These are phyloP conservation scores for Prenolepis imparis DNA, from an alignment of 2,888 invertebrate genomes.

Conservation along the genomic window DNA sequence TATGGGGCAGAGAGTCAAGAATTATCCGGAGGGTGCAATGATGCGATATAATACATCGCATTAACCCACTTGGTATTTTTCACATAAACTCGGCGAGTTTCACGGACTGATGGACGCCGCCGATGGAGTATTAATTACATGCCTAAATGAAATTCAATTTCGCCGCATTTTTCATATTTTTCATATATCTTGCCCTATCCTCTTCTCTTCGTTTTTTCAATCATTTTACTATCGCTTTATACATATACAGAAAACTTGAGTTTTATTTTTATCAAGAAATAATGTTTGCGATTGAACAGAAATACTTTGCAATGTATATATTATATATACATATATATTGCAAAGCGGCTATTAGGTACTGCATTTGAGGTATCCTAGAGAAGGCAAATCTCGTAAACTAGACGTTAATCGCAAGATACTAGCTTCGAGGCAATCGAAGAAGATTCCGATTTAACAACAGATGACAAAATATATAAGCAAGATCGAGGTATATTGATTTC, in stretches of 20 bases:
- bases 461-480: neutral
- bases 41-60: conserved; percentile 55
- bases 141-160: conserved; percentile 7
- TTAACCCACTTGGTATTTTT: conserved; percentile 47
- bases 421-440: conserved; percentile 6
- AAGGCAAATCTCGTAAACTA: conserved; percentile 20
- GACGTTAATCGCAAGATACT: conserved; percentile 8
- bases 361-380: neutral
- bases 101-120: neutral
- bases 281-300: neutral
- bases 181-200: neutral
- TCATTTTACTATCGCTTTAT: neutral
- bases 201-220: neutral
- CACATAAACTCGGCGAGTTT: conserved; percentile 12
- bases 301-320: neutral
- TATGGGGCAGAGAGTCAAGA: conserved; percentile 72
- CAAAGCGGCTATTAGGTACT: neutral
- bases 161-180: conserved; percentile 9
- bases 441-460: conserved; percentile 26
- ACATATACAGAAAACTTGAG: neutral
- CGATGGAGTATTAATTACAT: conserved; percentile 36
- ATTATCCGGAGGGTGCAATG: conserved; percentile 60
- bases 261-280: neutral
- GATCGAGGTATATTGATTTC: neutral
- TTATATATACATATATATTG: neutral